Evolutionary conservation across 2,888 invertebrate genomes (phyloP).

Genomic region (Glyphotaelius pellucidus): DNA sequence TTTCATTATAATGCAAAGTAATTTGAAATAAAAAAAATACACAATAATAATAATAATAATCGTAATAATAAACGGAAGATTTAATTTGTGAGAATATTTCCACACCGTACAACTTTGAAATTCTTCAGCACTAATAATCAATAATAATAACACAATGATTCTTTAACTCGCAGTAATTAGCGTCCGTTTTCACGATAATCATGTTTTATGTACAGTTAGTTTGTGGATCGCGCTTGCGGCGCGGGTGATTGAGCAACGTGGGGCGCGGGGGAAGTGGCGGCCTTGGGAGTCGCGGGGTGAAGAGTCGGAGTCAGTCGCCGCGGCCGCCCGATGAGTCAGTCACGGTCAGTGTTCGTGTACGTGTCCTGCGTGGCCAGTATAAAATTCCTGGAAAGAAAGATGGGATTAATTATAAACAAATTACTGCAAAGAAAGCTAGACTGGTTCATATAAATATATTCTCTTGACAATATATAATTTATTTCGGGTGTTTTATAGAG

Average conservation of each 20-base stretch:
- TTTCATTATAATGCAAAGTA: neutral
- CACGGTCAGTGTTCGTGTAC: conserved; percentile 4
- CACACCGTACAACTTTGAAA: neutral
- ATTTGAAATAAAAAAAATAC: neutral
- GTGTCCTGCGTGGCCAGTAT: neutral
- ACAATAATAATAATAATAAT: neutral
- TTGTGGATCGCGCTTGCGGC: neutral
- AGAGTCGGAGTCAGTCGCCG: neutral
- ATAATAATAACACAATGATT: neutral
- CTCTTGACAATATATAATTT: no score
- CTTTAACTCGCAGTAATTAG: neutral
- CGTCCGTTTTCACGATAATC: neutral
- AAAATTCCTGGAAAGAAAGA: no score
- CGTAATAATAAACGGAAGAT: conserved; percentile 20
- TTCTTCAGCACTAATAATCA: conserved; percentile 3
- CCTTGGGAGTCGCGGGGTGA: neutral
- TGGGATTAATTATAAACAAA: no score
- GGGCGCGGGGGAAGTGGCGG: neutral
- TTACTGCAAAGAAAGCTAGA: no score
- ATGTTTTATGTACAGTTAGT: neutral
- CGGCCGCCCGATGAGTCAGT: conserved; percentile 18
- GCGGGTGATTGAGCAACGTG: neutral
- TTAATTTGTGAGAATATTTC: conserved; percentile 1
- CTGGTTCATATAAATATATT: no score
- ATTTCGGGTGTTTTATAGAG: no score